Percentiles rank a stretch among this genome's conserved stretches.
Conservation (phyloP, 2,888 invertebrate genomes). For the Girardia tigrina region DNA sequence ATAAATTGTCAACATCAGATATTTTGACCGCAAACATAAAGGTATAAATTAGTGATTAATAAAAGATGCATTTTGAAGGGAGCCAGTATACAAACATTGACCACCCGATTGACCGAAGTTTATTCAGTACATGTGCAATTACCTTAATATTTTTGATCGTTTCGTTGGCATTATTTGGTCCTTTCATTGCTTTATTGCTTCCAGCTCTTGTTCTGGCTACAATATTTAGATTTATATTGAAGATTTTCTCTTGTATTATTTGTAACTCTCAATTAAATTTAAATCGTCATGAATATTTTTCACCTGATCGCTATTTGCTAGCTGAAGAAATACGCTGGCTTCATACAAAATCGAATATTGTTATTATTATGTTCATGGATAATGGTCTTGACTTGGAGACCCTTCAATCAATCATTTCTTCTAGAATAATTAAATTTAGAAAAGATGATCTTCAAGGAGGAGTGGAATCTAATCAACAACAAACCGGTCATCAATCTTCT, state of each 20-base stretch:
- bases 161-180: slow-evolving; percentile 51
- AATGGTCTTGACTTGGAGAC: slow-evolving; percentile 50
- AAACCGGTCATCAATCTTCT: background rate
- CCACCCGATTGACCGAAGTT: slow-evolving; percentile 50
- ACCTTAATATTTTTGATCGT: slow-evolving; percentile 44
- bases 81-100: slow-evolving; percentile 39
- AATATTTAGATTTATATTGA: slow-evolving; percentile 37
- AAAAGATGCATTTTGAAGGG: slow-evolving; percentile 1
- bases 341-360: slow-evolving; percentile 43
- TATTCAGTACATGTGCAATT: slow-evolving; percentile 41
- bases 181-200: slow-evolving; percentile 48
- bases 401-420: slow-evolving; percentile 42
- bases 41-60: too few relatives aligned
- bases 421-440: background rate
- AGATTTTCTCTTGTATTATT: background rate
- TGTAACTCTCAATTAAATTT: background rate
- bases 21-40: too few relatives aligned
- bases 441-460: background rate
- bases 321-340: slow-evolving; percentile 52
- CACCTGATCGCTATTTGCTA: background rate
- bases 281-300: background rate
- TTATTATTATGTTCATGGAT: slow-evolving; percentile 49
- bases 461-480: background rate
- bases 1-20: too few relatives aligned
- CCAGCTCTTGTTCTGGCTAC: slow-evolving; percentile 48